phyloP scores from a whole-genome alignment of 1,140 invertebrate genomes.

The Mamestra configurata region DNA sequence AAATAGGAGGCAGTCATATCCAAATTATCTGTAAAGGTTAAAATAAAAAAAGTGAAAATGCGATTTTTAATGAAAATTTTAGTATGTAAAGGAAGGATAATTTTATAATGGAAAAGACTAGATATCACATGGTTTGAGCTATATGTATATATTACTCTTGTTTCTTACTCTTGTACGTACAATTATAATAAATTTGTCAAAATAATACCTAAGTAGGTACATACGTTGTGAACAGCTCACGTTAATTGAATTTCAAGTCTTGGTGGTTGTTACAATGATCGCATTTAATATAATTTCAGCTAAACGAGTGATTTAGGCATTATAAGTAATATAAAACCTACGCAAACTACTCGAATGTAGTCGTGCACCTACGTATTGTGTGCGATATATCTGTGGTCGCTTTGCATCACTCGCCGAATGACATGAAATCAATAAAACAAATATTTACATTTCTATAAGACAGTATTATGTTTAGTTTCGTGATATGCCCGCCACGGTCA shows the following conservation, averaged over 20 bases:
- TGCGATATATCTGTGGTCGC: constrained; percentile 45
- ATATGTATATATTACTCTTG: constrained; percentile 73
- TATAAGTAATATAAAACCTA: constrained; percentile 58
- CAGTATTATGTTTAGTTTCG: constrained; percentile 48
- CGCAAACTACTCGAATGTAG: constrained; percentile 55
- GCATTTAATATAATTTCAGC: constrained; percentile 47
- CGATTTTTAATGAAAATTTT: constrained; percentile 58
- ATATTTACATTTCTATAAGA: constrained; percentile 49
- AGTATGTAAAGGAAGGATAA: constrained; percentile 65
- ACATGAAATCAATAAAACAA: constrained; percentile 43
- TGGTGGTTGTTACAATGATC: constrained; percentile 57
- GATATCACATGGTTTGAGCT: constrained; percentile 87
- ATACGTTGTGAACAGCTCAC: constrained; percentile 54
- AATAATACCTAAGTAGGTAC: constrained; percentile 57
- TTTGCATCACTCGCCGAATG: constrained; percentile 42
- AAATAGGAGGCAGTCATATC: constrained; percentile 40
- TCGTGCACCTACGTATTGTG: constrained; percentile 54
- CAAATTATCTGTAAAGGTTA: constrained; percentile 41
- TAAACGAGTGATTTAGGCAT: constrained; percentile 56
- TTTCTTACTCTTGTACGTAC: constrained; percentile 68
- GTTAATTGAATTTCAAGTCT: constrained; percentile 59
- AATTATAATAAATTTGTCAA: constrained; percentile 62
- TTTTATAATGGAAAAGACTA: constrained; percentile 80
- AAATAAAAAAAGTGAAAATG: constrained; percentile 54
- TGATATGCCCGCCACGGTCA: constrained; percentile 54